Evolutionary conservation across 1,140 invertebrate species (phyloP).

Genomic region (Ganaspis sp.): DNA sequence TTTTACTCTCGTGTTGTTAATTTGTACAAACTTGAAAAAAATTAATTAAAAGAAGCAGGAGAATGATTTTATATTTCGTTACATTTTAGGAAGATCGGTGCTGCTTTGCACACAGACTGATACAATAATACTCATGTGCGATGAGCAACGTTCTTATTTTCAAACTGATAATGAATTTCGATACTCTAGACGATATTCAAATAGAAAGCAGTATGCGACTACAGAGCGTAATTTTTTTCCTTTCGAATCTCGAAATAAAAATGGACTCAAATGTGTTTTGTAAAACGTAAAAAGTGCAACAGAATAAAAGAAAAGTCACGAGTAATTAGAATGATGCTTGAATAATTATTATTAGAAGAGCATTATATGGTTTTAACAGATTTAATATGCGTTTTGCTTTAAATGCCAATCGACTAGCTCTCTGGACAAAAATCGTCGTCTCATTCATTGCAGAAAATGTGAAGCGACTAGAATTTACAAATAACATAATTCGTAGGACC

Average conservation of each 20-base stretch:
- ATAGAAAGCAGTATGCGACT: background rate
- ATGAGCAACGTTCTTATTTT: conserved; percentile 13
- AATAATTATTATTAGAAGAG: background rate
- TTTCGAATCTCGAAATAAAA: background rate
- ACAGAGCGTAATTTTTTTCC: background rate
- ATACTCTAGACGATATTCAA: background rate
- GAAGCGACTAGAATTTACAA: background rate
- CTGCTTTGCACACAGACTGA: conserved; percentile 29
- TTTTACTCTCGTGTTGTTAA: conserved; percentile 10
- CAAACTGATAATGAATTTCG: background rate
- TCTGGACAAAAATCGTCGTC: conserved; percentile 8
- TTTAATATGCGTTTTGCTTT: background rate
- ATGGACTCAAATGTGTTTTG: background rate
- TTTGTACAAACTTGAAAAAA: background rate
- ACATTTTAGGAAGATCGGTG: background rate
- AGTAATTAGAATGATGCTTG: background rate
- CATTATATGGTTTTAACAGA: background rate
- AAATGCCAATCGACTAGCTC: background rate
- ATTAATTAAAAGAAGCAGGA: background rate
- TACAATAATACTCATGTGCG: conserved; percentile 23
- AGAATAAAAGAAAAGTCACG: background rate
- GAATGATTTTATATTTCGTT: conserved; percentile 16
- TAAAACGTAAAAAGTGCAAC: background rate
- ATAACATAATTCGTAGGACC: conserved; percentile 19
- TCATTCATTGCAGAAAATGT: background rate